phyloP scores from a whole-genome alignment of 2,888 invertebrate species.

The Girardia tigrina region DNA sequence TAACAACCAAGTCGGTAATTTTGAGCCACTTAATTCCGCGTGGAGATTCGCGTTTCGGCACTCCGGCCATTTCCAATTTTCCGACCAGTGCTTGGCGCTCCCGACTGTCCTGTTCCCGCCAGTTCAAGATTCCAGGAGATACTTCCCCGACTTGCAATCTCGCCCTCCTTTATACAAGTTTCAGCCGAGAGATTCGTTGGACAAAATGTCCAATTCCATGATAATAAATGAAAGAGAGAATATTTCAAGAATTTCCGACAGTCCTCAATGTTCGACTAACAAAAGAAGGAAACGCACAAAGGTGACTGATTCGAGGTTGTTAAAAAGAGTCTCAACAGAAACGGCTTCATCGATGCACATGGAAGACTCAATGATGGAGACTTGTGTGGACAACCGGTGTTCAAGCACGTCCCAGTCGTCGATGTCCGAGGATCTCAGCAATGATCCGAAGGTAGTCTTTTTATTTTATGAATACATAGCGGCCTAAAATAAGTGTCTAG shows the following conservation, averaged over 20 bases:
- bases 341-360: background rate
- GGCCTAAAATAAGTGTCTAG: slow-evolving; percentile 38
- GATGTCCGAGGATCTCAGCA: background rate
- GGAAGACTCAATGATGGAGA: background rate
- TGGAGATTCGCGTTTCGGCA: background rate
- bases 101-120: background rate
- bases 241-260: background rate
- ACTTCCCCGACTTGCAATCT: background rate
- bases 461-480: background rate
- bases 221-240: background rate
- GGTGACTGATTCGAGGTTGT: background rate
- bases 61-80: background rate
- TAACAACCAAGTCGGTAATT: background rate
- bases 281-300: slow-evolving; percentile 1
- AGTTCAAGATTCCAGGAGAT: background rate
- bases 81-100: background rate
- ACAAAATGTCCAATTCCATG: background rate
- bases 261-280: background rate
- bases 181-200: background rate
- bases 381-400: background rate
- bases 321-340: background rate
- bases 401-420: background rate
- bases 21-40: background rate
- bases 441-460: background rate
- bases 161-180: background rate